Evolutionary conservation across 2,888 invertebrate genomes (phyloP).

Genomic region (Platycnemis pennipes): DNA sequence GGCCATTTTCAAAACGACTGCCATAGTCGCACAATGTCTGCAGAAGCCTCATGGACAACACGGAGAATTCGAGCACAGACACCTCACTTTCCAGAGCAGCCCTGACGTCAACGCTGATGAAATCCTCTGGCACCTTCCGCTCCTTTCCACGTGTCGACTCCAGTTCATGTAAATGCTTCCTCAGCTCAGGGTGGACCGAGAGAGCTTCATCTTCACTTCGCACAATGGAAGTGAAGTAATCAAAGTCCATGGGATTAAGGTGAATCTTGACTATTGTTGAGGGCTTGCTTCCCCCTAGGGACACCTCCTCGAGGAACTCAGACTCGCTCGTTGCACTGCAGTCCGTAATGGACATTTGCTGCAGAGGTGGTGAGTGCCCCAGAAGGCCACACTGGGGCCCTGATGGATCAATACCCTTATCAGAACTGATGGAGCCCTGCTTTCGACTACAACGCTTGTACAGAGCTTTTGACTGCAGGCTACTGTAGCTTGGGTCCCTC

Average conservation of each 20-base stretch:
- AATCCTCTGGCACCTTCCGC: slow-evolving; percentile 81
- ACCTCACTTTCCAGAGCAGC: slow-evolving; percentile 81
- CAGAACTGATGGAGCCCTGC: not conserved
- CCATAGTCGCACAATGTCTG: slow-evolving; percentile 70
- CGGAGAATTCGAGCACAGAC: slow-evolving; percentile 81
- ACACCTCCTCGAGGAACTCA: slow-evolving; percentile 80
- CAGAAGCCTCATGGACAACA: slow-evolving; percentile 82
- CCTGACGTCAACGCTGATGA: slow-evolving; percentile 80
- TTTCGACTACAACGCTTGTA: not conserved
- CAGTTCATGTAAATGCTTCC: slow-evolving; percentile 79
- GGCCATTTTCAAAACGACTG: not conserved
- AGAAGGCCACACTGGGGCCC: not conserved
- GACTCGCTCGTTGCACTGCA: slow-evolving; percentile 79
- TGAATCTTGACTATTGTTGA: slow-evolving; percentile 79
- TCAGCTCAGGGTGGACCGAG: slow-evolving; percentile 71
- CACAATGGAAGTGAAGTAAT: slow-evolving; percentile 82
- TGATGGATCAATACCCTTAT: not conserved
- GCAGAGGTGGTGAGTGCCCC: not conserved
- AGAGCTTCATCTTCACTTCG: slow-evolving; percentile 78
- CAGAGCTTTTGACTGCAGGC: slow-evolving; percentile 68
- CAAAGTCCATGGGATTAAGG: slow-evolving; percentile 83
- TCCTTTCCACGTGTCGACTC: slow-evolving; percentile 78
- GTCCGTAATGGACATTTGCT: slow-evolving; percentile 13
- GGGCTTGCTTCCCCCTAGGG: slow-evolving; percentile 77
- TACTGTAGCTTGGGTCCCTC: slow-evolving; percentile 67